Base-by-base conservation (phyloP, 1,140 invertebrate species). In the Anthonomus grandis region DNA sequence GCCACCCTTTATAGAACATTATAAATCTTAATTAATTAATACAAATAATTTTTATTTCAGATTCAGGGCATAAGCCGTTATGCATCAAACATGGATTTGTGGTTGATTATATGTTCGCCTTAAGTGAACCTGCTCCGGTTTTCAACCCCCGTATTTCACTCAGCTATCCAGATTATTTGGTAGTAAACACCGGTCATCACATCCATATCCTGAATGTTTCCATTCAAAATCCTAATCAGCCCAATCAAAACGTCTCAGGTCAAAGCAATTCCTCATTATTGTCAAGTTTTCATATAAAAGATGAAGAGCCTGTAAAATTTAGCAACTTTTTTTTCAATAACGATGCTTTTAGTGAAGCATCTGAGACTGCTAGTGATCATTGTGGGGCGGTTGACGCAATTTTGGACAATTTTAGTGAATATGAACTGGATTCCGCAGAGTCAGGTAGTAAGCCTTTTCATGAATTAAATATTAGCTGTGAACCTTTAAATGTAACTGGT, bases 401-500 rank as follows among this genome's bases (percentile, higher is more conserved):
- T 17, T 57, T 73, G 50, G 70, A 73, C 59, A 71, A 74, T 45
- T 73, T 74, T 60, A 72, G 64, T 55, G 72, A 74, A 27, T 72
- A 72, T 46, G 72, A 74, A 55, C 57, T 73, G 42, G 72, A 74
- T 54, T 63, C 62, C 41, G 67, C 54, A 18, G 72, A 74, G 46
- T 13, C 10, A 9, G 66, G 67, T 59, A 69, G 68, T 49, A 72
- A 71, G 57, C 72, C 72, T n/a, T 74, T 74, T 63, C 72, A 74
- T 51, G 72, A 74, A 57, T 60, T 74, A 44, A 74, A 74, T 57
- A 74, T 74, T 36, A 73, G 70, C 55, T 74, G 72, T 58, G 72
- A 74, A 57, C 72, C 72, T 6, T 52, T 74, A 41, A 74, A 74
- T 57, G 72, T 73, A 10, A 72, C 72, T 8, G 71, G 69, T 31